Conservation (phyloP, 2,797 vertebrate genomes). For the Lutjanus campechanus region DNA sequence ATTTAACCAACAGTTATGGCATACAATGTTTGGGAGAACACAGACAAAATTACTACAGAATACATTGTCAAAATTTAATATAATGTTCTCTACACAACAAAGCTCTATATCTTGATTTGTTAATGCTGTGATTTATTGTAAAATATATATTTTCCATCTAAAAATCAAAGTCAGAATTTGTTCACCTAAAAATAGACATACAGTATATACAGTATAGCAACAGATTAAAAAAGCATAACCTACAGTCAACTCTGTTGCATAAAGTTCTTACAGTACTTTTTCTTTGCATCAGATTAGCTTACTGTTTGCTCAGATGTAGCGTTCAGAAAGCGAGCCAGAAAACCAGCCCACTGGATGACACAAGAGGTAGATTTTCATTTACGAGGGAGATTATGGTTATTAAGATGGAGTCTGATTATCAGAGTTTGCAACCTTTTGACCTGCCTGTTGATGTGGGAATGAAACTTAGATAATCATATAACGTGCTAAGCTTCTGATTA, state of each 20-base stretch:
- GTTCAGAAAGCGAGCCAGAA: background rate
- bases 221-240: conserved; percentile 3
- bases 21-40: background rate
- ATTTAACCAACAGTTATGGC: background rate
- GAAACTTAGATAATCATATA: conserved; percentile 38
- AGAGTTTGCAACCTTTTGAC: conserved; percentile 52
- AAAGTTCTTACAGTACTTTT: conserved; percentile 3
- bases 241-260: background rate
- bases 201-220: background rate
- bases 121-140: background rate
- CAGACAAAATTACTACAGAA: background rate
- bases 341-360: background rate
- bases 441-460: conserved; percentile 44
- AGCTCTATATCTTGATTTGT: background rate
- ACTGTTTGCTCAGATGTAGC: background rate
- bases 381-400: conserved; percentile 40
- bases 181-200: no score
- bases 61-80: background rate
- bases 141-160: background rate
- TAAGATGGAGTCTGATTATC: conserved; percentile 28
- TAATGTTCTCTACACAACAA: background rate
- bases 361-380: conserved; percentile 43
- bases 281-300: background rate
- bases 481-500: conserved; percentile 38
- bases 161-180: background rate